A percentile compares a stretch with the other conserved stretches of the same genome.
Conservation (phyloP, 2,797 vertebrate genomes). For the Sitta carolinensis region DNA sequence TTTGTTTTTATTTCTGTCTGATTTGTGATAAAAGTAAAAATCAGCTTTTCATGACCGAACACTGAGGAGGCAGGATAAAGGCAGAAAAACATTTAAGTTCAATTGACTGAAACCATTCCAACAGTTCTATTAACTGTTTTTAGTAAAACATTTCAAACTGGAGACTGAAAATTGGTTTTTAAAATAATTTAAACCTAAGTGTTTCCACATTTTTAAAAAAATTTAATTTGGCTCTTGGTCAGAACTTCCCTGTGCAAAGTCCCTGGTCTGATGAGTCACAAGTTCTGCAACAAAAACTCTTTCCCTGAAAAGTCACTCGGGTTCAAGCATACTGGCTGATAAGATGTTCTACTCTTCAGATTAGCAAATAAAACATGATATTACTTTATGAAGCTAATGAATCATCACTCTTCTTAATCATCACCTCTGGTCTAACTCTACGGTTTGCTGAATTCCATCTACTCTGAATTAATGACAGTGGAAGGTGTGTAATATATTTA, state of each 20-base stretch:
- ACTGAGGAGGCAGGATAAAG: background rate
- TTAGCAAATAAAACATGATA: background rate
- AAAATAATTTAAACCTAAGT: background rate
- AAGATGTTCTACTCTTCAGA: background rate
- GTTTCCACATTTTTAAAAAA: background rate
- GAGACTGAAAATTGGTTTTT: background rate
- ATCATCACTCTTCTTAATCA: background rate
- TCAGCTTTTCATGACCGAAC: background rate
- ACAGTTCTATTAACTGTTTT: background rate
- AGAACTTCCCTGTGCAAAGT: background rate
- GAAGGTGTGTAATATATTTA: background rate
- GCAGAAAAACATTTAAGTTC: background rate
- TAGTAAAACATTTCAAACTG: background rate
- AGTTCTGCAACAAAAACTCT: background rate
- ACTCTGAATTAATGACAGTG: background rate
- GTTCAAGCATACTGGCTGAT: background rate
- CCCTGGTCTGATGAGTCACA: background rate
- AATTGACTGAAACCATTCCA: background rate
- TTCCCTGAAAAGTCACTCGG: background rate
- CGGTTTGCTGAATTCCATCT: background rate
- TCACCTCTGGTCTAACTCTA: background rate
- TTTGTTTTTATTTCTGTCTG: conserved; percentile 13
- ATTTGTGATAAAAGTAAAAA: background rate
- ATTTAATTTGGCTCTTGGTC: background rate
- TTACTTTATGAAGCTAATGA: background rate